Conservation (phyloP, 2,888 invertebrate species). For the Drosophila phalerata region DNA sequence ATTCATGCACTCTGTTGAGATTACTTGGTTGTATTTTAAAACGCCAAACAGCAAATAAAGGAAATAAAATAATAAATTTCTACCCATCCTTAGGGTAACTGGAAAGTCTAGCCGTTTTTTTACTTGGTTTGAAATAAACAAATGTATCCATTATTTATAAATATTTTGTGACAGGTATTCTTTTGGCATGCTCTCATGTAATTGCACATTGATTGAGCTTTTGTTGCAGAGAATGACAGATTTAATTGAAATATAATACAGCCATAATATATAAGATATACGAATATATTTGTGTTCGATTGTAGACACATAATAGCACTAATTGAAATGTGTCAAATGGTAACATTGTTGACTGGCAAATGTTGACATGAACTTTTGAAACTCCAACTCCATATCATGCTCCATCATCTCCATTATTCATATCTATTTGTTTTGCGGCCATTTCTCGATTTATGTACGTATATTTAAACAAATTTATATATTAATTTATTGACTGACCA, state of each 20-base stretch:
- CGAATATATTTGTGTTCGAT: conserved; percentile 3
- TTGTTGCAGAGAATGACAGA: conserved; percentile 26
- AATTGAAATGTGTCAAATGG: conserved; percentile 45
- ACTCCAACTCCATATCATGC: conserved; percentile 7
- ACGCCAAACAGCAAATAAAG: not conserved
- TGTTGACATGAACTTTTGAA: conserved; percentile 24
- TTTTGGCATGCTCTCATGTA: conserved; percentile 18
- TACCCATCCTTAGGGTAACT: not conserved
- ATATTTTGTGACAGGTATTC: conserved; percentile 5
- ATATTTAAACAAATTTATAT: conserved; percentile 32
- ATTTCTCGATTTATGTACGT: not conserved
- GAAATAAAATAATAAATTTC: not conserved
- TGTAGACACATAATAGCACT: conserved; percentile 34
- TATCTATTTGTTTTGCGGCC: conserved; percentile 37
- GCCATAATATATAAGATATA: conserved; percentile 16
- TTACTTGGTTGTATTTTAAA: conserved; percentile 4
- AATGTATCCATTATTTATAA: conserved; percentile 25
- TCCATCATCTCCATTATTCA: conserved; percentile 37
- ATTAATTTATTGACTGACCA: conserved; percentile 36
- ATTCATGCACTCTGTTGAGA: conserved; percentile 6
- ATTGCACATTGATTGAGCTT: conserved; percentile 54
- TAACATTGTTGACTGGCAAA: conserved; percentile 36
- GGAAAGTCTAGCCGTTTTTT: not conserved
- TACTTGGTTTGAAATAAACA: not conserved
- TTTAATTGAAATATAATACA: conserved; percentile 55